Evolutionary conservation across 2,797 vertebrate species (phyloP).

Genomic region (Zalophus californianus): DNA sequence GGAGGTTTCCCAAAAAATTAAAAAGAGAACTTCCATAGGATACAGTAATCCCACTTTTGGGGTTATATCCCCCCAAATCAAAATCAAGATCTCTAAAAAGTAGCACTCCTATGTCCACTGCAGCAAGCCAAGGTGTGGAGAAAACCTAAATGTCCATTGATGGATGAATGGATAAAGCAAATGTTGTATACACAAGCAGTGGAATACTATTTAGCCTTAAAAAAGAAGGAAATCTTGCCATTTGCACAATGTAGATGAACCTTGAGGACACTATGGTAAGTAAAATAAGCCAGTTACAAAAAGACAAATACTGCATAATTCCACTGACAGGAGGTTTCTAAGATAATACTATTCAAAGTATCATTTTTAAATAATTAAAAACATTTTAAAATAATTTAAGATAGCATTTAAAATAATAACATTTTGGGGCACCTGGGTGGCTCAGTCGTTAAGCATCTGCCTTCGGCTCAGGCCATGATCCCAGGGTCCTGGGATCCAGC

Average conservation of each 20-base stretch:
- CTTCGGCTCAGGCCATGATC: background rate
- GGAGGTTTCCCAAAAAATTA: background rate
- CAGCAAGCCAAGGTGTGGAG: background rate
- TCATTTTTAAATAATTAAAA: background rate
- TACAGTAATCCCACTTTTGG: background rate
- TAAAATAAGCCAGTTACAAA: background rate
- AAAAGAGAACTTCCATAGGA: background rate
- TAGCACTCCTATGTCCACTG: background rate
- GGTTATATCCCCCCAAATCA: background rate
- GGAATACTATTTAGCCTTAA: background rate
- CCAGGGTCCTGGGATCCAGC: background rate
- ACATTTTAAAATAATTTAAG: background rate
- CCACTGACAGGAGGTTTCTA: background rate
- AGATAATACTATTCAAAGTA: background rate
- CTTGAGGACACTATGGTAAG: background rate
- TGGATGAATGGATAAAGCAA: background rate
- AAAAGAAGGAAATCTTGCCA: background rate
- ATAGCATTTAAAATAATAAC: background rate
- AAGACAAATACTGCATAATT: background rate
- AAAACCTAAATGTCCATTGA: background rate
- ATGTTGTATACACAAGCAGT: too few species aligned
- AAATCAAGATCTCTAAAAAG: background rate
- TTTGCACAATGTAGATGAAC: background rate
- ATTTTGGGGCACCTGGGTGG: background rate
- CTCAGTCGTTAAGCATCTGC: background rate